Base-by-base conservation (phyloP, 2,113 vertebrate species). In the Silurus asotus region DNA sequence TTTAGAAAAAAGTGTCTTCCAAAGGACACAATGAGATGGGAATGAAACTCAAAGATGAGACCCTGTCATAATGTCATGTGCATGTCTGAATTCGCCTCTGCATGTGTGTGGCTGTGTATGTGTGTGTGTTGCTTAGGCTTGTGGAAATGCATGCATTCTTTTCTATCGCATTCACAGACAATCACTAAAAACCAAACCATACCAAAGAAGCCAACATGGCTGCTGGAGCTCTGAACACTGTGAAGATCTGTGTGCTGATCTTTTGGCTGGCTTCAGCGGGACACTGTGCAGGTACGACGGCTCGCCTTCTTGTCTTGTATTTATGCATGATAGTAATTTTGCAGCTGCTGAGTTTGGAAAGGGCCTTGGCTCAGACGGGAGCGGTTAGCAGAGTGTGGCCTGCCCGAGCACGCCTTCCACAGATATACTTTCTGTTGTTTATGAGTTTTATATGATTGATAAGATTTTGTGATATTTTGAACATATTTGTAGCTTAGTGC, bases 21-120 rank as follows among this genome's bases (percentile, higher is more conserved):
- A 79, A 61, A 37, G 10, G 15, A 8, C 11, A 45, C 69, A 58
- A 48, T 67, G 20, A 23, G 14, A 79, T 58, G 49, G 37, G 37
- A 56, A 56, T 17, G 15, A n/a, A 28, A 64, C n/a, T 25, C 11
- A 19, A 55, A 6, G 48, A 84, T 49, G 58, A 84, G 45, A 76
- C 45, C 83, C 23, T 84, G 9, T 17, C 9, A 58, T 28, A n/a
- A 48, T 82, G 17, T 81, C 17, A 84, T 69, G 9, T 61, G 91
- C 94, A 93, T 90, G 94, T 94, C 94, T 94, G 94, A 91, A 94
- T 94, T 72, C 91, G 94, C 86, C 93, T 90, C 59, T 37, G 37
- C 37, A 37, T 37, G 37, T 37, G 37, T 37, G 37, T 37, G 37
- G 2, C 2, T 37, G 37, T 37, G 37, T 37, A 2, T 62, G 84